Conservation (phyloP, 2,113 vertebrate genomes). For the Notothenia rossii region DNA sequence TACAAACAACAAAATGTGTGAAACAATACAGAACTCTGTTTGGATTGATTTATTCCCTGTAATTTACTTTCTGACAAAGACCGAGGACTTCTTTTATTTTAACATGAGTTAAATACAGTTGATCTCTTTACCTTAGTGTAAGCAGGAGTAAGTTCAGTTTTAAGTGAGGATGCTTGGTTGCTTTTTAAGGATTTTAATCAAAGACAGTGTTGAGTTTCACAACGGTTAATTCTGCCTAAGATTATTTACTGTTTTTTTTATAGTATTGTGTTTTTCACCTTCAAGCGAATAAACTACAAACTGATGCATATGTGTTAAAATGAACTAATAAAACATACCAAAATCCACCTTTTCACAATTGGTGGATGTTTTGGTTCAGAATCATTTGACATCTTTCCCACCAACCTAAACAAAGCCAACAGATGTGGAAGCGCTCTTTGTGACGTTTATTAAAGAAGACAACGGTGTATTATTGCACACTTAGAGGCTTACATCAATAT, state of each 20-base stretch:
- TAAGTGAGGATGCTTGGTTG: not conserved
- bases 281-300: not conserved
- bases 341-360: too few relatives aligned
- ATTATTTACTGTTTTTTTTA: not conserved
- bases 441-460: not conserved
- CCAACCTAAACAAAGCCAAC: too few relatives aligned
- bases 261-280: not conserved
- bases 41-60: slow-evolving; percentile 14
- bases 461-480: too few relatives aligned
- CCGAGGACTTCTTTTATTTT: not conserved
- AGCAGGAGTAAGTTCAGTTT: not conserved
- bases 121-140: not conserved
- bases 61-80: slow-evolving; percentile 16
- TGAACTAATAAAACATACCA: too few relatives aligned
- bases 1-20: not conserved
- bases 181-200: not conserved
- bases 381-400: too few relatives aligned
- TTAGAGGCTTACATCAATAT: too few relatives aligned
- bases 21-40: not conserved
- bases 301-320: too few relatives aligned
- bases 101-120: slow-evolving; percentile 1
- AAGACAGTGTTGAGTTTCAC: not conserved
- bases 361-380: too few relatives aligned
- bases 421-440: not conserved
- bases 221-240: not conserved